Evolutionary conservation across 2,888 invertebrate genomes (phyloP).

Genomic region (Pristionchus arcanus): DNA sequence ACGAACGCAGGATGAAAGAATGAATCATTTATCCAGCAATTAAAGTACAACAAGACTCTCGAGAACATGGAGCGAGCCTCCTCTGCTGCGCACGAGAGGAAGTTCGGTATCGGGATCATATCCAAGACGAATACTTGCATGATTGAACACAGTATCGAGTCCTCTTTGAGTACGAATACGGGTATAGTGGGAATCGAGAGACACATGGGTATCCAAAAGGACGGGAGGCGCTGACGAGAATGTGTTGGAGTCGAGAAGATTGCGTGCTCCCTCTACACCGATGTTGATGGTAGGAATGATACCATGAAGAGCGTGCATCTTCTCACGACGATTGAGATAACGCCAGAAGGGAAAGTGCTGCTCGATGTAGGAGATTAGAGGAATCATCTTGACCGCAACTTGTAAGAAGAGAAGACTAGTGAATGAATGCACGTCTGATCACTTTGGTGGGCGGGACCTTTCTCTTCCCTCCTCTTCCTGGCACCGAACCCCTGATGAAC

Average conservation of each 20-base stretch:
- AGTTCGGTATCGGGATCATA: neutral
- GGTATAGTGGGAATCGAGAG: neutral
- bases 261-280: neutral
- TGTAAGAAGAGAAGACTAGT: neutral
- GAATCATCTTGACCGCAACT: neutral
- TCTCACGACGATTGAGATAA: neutral
- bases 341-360: neutral
- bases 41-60: conserved; percentile 7
- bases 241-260: neutral
- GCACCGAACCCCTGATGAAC: neutral
- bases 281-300: neutral
- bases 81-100: neutral
- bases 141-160: neutral
- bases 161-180: neutral
- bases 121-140: neutral
- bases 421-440: neutral
- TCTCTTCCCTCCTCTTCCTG: no score
- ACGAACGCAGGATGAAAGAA: conserved; percentile 33
- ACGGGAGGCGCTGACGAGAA: no score
- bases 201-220: neutral
- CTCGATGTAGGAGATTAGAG: neutral
- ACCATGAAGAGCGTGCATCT: neutral
- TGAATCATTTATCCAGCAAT: neutral
- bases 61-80: neutral
- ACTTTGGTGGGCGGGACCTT: neutral